Percentiles rank a stretch among this genome's conserved stretches.
Evolutionary conservation across 2,113 vertebrate genomes (phyloP).

Genomic region (Tetrao urogallus): DNA sequence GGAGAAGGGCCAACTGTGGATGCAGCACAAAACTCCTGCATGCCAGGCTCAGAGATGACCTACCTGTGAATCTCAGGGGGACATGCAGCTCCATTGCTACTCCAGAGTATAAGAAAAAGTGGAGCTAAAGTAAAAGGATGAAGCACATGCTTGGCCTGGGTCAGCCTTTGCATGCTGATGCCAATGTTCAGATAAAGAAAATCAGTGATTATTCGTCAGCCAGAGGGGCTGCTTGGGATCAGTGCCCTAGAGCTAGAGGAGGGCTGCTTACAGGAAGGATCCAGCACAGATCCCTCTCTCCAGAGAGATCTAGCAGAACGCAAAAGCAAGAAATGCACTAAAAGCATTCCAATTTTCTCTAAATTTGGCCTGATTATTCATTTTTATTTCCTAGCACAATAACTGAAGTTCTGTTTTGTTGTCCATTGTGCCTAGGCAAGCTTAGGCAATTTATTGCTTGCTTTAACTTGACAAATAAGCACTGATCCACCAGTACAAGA

Average conservation of each 20-base stretch:
- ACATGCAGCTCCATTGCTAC: not conserved
- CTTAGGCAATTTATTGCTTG: constrained; percentile 41
- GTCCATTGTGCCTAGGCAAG: not conserved
- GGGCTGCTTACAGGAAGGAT: not conserved
- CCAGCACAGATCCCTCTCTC: not conserved
- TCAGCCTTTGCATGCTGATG: not conserved
- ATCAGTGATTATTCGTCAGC: not conserved
- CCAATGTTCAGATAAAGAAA: not conserved
- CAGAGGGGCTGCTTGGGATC: not conserved
- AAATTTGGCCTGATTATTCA: not conserved
- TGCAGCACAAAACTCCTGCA: not conserved
- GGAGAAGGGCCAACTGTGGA: constrained; percentile 29
- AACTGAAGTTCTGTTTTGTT: not conserved
- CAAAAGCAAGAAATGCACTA: not conserved
- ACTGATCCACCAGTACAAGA: constrained; percentile 15
- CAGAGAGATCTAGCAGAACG: not conserved
- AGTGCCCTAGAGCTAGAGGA: not conserved
- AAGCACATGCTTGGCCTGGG: not conserved
- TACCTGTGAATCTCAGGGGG: not conserved
- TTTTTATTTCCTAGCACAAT: not conserved
- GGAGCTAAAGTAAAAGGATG: not conserved
- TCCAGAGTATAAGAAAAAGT: not conserved
- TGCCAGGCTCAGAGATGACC: not conserved
- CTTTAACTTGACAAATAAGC: constrained; percentile 45
- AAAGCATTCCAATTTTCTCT: not conserved